Base-by-base conservation (phyloP, 2,888 invertebrate genomes). In the Calameuta filiformis region DNA sequence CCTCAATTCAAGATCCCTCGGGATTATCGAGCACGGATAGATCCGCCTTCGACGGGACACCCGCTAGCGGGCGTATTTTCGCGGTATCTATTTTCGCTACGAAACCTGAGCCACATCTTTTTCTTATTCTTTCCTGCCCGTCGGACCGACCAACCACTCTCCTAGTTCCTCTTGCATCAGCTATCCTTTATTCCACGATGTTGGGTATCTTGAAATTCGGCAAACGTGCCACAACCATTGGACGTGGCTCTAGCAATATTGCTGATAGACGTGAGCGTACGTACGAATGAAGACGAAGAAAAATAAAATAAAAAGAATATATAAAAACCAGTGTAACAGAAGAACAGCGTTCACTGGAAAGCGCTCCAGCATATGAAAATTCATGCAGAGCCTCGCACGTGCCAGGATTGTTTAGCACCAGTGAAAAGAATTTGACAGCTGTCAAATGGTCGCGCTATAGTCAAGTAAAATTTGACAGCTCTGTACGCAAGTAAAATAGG, bases 51-150 rank as follows among this genome's bases (percentile, higher is more conserved):
- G 76, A 78, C 78, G 73, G 76, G 76, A 76, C 78, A 76, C 75
- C 76, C 73, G 75, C 78, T 35, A 68, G 73, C 73, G 30, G 68
- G 75, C 75, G 75, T 78, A 78, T 78, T 75, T 78, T 78, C 31
- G 78, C 78, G 73, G 73, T 75, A 56, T 76, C 78, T 78, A 78
- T 78, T 78, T 78, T 78, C 76, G 76, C 75, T 56, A 37, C 37
- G 23, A 37, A 78, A 75, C 68, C n/a, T 68, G 71, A 75, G 35
- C 77, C 34, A 73, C 75, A 30, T 69, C 69, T 40, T 40, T 31
- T 30, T 33, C 30, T 56, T 69, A 35, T 37, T 69, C 30, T 30
- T 74, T 34, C 23, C 74, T 74, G 31, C 1, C 74, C 34, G n/a
- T 35, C 74, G 30, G 30, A 30, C 37, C 34, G 31, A 11, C 37